Base-by-base conservation (phyloP, 1,140 invertebrate species). In the Camponotus vicinus region DNA sequence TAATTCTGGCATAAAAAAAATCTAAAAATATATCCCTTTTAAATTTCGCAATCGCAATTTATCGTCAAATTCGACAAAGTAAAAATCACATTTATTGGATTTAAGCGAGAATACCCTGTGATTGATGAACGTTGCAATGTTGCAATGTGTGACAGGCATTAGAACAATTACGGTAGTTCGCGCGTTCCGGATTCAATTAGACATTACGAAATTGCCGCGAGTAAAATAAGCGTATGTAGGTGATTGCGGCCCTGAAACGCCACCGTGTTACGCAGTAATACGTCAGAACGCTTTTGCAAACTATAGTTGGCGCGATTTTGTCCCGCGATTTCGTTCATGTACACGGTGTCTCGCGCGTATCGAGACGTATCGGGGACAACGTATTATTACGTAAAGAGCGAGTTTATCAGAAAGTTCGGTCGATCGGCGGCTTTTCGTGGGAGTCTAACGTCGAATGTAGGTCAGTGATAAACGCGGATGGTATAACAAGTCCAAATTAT, bases 121-220 rank as follows among this genome's bases (percentile, higher is more conserved):
- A 3, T 59, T 18, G 7, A 77, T 40, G 27, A 34, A 82, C n/a
- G 27, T 57, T 8, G 37, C 52, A n/a, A 21, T 15, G 27, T 13
- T 21, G 34, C 11, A 9, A 8, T 3, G 7, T 8, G 27, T 18
- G 52, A 52, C 63, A 40, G 21, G 9, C 52, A 42, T 73, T 45
- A 45, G 78, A 82, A 71, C 67, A 82, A 82, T 82, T 82, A 82
- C 18, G 40, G 55, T 45, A 73, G 67, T 45, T 61, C 37, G 27
- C 79, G 52, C 79, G 79, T 82, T 82, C 55, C 79, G 79, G 67
- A 82, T 82, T 61, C 67, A 73, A 71, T 82, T 82, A 45, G 40
- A 34, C 55, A 34, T 75, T 73, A 21, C 55, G 79, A 83, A 83
- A 83, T 73, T 73, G 27, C 40, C 5, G 52, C 45, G 45, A 82